These are phyloP conservation scores for Drosophila dives DNA, from an alignment of 2,888 invertebrate genomes.

Conservation along the genomic window DNA sequence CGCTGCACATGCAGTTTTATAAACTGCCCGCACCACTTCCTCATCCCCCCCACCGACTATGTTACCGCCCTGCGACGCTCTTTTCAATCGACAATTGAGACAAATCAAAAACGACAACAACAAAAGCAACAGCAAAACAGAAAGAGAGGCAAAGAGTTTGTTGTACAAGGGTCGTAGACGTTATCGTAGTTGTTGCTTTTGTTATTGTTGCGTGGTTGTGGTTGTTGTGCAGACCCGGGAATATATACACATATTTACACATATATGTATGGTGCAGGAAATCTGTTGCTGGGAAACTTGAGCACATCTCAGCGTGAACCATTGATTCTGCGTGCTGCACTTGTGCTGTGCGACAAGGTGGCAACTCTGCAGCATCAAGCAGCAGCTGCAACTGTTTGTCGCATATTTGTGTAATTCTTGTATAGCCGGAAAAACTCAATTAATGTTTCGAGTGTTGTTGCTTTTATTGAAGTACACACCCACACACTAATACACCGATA, in stretches of 20 bases:
- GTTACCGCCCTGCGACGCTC: conserved; percentile 22
- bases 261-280: conserved; percentile 65
- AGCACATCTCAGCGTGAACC: conserved; percentile 51
- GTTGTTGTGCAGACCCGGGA: conserved; percentile 50
- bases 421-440: conserved; percentile 77
- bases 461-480: conserved; percentile 66
- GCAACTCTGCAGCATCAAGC: conserved; percentile 37
- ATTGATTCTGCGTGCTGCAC: conserved; percentile 77
- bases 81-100: conserved; percentile 49
- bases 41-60: background rate
- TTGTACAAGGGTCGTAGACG: conserved; percentile 50
- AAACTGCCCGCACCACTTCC: background rate
- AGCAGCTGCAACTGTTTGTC: conserved; percentile 24
- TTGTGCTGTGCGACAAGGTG: conserved; percentile 50
- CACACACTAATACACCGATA: conserved; percentile 18
- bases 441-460: conserved; percentile 66
- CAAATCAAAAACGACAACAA: conserved; percentile 41
- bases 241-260: conserved; percentile 24
- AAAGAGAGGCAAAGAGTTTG: conserved; percentile 32
- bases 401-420: conserved; percentile 59
- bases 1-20: conserved; percentile 51
- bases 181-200: conserved; percentile 48
- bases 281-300: conserved; percentile 73
- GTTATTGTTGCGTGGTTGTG: conserved; percentile 42
- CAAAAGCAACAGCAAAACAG: conserved; percentile 9